Conservation (phyloP, 2,797 vertebrate genomes). For the Clarias laeviceps region DNA sequence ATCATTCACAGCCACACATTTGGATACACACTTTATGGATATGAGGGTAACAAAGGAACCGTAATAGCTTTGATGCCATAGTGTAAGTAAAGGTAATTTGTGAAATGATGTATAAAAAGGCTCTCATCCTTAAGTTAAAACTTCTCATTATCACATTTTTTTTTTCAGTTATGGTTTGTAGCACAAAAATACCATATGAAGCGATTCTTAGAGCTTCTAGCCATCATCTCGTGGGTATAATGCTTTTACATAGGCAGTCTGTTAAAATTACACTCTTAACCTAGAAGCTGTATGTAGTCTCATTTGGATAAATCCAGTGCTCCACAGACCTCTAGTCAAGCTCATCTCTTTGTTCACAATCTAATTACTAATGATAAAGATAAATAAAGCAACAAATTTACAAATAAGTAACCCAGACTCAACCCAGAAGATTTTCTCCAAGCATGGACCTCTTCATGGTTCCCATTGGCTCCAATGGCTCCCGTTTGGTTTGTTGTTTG, state of each 20-base stretch:
- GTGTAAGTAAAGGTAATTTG: constrained; percentile 10
- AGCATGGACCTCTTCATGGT: background rate
- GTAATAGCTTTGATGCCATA: background rate
- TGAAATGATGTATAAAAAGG: constrained; percentile 2
- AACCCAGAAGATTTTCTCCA: background rate
- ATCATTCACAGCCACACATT: constrained; percentile 9
- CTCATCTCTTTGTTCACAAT: background rate
- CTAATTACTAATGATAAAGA: background rate
- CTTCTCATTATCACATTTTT: background rate
- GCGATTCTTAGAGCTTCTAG: background rate
- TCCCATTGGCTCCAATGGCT: background rate
- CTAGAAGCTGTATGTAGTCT: background rate
- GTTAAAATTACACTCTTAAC: background rate
- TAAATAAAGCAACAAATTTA: too few species aligned
- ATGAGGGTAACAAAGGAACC: background rate
- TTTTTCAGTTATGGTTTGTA: background rate
- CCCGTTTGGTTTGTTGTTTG: background rate
- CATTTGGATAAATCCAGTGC: background rate
- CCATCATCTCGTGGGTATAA: background rate
- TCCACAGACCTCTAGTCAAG: background rate
- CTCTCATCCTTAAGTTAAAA: background rate
- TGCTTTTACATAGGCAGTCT: constrained; percentile 2
- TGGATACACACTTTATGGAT: constrained; percentile 11
- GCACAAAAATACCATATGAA: background rate
- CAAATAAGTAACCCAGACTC: background rate